Base-by-base conservation (phyloP, 2,797 vertebrate genomes). In the Pterois miles region DNA sequence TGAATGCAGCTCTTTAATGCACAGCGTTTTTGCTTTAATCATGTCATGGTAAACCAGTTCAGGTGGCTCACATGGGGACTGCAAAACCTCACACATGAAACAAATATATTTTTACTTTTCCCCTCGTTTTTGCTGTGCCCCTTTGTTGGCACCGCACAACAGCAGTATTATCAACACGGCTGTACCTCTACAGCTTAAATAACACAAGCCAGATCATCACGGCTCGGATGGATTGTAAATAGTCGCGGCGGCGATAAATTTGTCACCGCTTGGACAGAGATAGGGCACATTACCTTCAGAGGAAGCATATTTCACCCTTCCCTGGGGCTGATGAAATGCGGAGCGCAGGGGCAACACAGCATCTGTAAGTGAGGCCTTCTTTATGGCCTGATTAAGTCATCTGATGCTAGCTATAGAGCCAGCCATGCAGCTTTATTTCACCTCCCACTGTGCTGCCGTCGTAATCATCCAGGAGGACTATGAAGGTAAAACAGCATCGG, bases 281-380 rank as follows among this genome's bases (percentile, higher is more conserved):
- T 93, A 89, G 94, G 92, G 92, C 91, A 90, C 92, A 94, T 94
- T 94, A 93, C 90, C 92, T 95, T 95, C 93, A 90, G 89, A 87
- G 72, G 87, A 83, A 88, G 87, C 87, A 93, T 95, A 94, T 95
- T 93, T 95, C 93, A 94, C 86, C 86, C 84, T 83, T 92, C 89
- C 91, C 88, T 74, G 66, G 88, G 92, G 90, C 90, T 92, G 93
- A 94, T 93, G 88, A 92, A 93, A 93, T 87, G 87, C 88, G 76
- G 75, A 81, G 91, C 80, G 79, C 88, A 81, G 91, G 88, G 86
- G 85, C 90, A 90, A 89, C 89, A 81, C 89, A 78, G 90, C 88
- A 82, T 90, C 91, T 91, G 90, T 92, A 93, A 93, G 91, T 92
- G 85, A 93, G 87, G 88, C 85, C 82, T 90, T 89, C 88, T 94